Evolutionary conservation across 2,888 invertebrate genomes (phyloP), one percentile per base, ranked within the genome.

Genomic region (Autographa pulchrina): DNA sequence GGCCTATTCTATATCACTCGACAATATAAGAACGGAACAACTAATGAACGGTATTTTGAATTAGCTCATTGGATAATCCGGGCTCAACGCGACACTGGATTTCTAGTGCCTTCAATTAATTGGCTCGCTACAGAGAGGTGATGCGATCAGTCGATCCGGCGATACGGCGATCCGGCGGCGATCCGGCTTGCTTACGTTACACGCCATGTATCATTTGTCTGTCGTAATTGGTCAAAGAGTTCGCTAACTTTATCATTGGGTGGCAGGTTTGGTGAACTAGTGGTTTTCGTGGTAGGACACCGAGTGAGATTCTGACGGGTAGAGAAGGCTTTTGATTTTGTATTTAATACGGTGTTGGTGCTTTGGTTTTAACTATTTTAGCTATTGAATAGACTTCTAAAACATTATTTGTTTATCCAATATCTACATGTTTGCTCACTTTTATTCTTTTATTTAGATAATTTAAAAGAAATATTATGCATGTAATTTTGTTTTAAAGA

Each of bases 181-280:
- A 61, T 63, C 62, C 65, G 62, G 78, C 77, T 75, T 77, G 61
- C 61, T 65, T 65, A 38, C 68, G 64, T 69, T 59, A 61, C 61
- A 63, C 67, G 66, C 73, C 38, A 58, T 68, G 72, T 70, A 70
- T 75, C 71, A 77, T 84, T 79, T 84, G 81, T 77, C 70, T 77
- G 65, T 65, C 71, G 76, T 84, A 82, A 85, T 85, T 85, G 83
- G 78, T 84, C 85, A 86, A 84, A 86, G 75, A 80, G 75, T 70
- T 80, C 58, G 65, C 75, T 76, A 68, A 81, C 78, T 83, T 83
- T 80, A 78, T 82, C 74, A 80, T 81, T 79, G 79, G 67, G 67
- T 63, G 75, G 59, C 35, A 70, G 59, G 66, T 61, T 65, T 41
- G 62, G 68, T 61, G 16, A 31, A 9, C 18, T 52, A 20, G 65